Percentiles rank a stretch among this genome's conserved stretches.
These are phyloP conservation scores for Mormyrus lacerda DNA, from an alignment of 2,113 vertebrate genomes.

Conservation along the genomic window DNA sequence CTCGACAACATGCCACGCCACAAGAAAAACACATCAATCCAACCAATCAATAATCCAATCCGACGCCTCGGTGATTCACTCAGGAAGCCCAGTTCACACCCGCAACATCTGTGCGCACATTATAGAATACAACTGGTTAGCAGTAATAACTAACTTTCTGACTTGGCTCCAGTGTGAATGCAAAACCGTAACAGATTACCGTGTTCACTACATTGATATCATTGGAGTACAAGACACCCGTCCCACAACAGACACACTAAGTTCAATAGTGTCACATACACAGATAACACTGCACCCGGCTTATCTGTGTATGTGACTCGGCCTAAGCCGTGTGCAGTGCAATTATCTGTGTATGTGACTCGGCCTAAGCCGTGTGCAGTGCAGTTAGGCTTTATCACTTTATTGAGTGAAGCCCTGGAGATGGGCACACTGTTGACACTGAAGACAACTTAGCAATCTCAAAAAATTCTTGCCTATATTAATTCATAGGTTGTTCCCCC, in stretches of 20 bases:
- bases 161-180: not conserved
- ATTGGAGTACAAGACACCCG: no score
- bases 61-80: not conserved
- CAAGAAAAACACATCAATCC: not conserved
- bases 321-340: no score
- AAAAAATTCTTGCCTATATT: not conserved
- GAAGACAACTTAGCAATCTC: not conserved
- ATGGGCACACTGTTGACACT: not conserved
- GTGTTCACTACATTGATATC: no score
- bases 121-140: no score
- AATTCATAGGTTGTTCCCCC: not conserved
- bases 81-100: not conserved
- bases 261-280: not conserved
- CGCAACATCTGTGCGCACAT: not conserved
- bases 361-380: not conserved
- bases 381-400: not conserved
- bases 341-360: no score
- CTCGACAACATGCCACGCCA: not conserved
- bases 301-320: no score
- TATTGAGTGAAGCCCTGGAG: not conserved
- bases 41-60: not conserved
- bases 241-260: not conserved
- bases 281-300: not conserved
- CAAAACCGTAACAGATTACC: not conserved
- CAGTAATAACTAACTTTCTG: not conserved